Conservation (phyloP, 2,797 vertebrate species). For the Erethizon dorsatum region DNA sequence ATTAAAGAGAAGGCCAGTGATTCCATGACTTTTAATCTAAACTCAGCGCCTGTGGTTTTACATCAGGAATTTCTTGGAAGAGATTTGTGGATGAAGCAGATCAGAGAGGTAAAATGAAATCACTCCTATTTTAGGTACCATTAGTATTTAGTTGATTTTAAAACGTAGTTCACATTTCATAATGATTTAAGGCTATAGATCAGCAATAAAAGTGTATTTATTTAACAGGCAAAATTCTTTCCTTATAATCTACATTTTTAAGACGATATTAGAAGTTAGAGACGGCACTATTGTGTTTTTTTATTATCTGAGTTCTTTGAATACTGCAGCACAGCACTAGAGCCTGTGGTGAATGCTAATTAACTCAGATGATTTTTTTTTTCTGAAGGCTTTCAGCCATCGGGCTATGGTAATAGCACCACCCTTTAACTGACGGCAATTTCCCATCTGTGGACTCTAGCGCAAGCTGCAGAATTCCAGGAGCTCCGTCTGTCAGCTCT, state of each 20-base stretch:
- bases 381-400: constrained; percentile 82
- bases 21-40: constrained; percentile 92
- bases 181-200: constrained; percentile 18
- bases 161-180: constrained; percentile 39
- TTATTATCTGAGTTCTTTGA: constrained; percentile 75
- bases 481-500: constrained; percentile 85
- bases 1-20: constrained; percentile 92
- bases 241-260: constrained; percentile 58
- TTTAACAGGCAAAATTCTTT: constrained; percentile 51
- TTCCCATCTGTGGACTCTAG: constrained; percentile 88
- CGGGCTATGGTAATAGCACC: constrained; percentile 77
- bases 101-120: constrained; percentile 93
- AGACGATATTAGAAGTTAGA: constrained; percentile 60
- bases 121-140: constrained; percentile 17
- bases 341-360: constrained; percentile 82
- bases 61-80: constrained; percentile 95
- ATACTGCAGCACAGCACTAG: constrained; percentile 66
- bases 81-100: constrained; percentile 94
- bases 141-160: constrained; percentile 53
- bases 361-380: constrained; percentile 79
- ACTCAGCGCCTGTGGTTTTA: constrained; percentile 95
- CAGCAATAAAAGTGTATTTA: constrained; percentile 19
- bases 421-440: constrained; percentile 81
- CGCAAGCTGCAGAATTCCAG: constrained; percentile 85
- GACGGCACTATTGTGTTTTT: constrained; percentile 35